These are phyloP conservation scores for Myotis myotis DNA, from an alignment of 2,797 vertebrate species.

Conservation along the genomic window DNA sequence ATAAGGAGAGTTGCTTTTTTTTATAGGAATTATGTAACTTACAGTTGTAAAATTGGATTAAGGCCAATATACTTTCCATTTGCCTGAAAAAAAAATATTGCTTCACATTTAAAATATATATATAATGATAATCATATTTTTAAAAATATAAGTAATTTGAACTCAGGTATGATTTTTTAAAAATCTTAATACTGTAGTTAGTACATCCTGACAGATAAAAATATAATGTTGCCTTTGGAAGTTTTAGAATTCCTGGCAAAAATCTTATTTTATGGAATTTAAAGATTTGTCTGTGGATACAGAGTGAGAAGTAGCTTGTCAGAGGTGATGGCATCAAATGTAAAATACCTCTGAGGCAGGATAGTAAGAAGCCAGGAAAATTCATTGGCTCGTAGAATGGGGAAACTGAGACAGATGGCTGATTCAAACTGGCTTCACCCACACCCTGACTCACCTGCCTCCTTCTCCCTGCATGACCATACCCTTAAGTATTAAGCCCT, in stretches of 20 bases:
- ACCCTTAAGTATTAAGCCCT: neutral
- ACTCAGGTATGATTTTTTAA: conserved; percentile 1
- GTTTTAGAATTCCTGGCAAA: conserved; percentile 37
- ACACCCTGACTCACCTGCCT: neutral
- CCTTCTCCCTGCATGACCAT: neutral
- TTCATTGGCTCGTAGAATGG: neutral
- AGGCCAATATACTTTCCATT: conserved; percentile 17
- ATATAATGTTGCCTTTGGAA: conserved; percentile 13
- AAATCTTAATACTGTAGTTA: conserved; percentile 43
- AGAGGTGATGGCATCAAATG: conserved; percentile 20
- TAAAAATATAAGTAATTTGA: neutral
- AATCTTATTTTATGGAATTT: neutral
- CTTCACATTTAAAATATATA: neutral
- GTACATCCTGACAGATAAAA: conserved; percentile 32
- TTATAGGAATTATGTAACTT: neutral
- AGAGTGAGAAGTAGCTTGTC: conserved; percentile 33
- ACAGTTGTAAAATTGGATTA: neutral
- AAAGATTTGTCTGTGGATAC: neutral
- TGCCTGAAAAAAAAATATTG: conserved; percentile 39
- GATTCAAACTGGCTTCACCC: neutral
- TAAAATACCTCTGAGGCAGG: neutral
- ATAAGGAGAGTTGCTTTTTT: neutral
- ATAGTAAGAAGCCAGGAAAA: neutral
- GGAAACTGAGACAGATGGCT: neutral
- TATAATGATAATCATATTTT: conserved; percentile 6